These are phyloP conservation scores for Acrocephalus kingi DNA, from an alignment of 2,113 vertebrate genomes.

Conservation along the genomic window DNA sequence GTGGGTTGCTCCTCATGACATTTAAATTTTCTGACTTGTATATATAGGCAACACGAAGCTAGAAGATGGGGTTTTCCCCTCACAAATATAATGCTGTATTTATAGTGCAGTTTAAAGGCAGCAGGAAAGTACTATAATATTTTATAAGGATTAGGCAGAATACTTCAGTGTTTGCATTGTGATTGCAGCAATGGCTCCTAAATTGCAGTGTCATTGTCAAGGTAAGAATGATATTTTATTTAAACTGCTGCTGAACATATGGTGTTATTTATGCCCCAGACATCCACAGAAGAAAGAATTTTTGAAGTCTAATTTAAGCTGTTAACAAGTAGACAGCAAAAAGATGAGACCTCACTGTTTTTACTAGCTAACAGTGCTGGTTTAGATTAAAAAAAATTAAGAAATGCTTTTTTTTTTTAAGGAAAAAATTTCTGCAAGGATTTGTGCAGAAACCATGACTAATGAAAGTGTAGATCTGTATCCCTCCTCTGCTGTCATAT, in stretches of 20 bases:
- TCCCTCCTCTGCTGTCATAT: slow-evolving; percentile 11
- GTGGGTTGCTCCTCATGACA: slow-evolving; percentile 66
- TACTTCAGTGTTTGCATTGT: neutral
- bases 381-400: slow-evolving; percentile 51
- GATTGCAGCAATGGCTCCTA: neutral
- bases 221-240: slow-evolving; percentile 32
- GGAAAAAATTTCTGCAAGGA: neutral
- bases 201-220: slow-evolving; percentile 23
- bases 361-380: neutral
- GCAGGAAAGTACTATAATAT: neutral
- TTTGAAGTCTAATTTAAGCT: slow-evolving; percentile 46
- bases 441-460: slow-evolving; percentile 29
- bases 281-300: slow-evolving; percentile 29
- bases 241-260: slow-evolving; percentile 36
- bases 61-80: neutral
- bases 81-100: neutral
- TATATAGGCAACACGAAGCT: neutral
- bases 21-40: slow-evolving; percentile 67
- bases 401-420: neutral
- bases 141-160: neutral
- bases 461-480: neutral
- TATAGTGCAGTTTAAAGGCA: neutral
- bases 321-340: slow-evolving; percentile 5
- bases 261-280: slow-evolving; percentile 58
- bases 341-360: slow-evolving; percentile 34